These are phyloP conservation scores for Bubo blakistoni DNA, from an alignment of 2,113 vertebrate genomes.

Conservation along the genomic window DNA sequence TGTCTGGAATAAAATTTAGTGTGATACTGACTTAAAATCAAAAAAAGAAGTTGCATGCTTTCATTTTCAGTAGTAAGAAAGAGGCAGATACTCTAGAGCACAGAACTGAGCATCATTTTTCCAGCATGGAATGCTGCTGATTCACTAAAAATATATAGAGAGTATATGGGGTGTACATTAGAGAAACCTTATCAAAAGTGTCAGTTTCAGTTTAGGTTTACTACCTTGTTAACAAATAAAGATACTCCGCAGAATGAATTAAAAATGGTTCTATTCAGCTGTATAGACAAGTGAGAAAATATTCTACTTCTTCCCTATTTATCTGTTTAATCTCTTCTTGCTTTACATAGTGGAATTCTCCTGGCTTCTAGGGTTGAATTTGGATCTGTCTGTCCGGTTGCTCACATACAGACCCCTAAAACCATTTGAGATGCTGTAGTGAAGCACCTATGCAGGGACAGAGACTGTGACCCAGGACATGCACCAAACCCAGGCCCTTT, in stretches of 20 bases:
- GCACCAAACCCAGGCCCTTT: background rate
- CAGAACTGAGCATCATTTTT: background rate
- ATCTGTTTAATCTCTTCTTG: background rate
- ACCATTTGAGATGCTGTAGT: background rate
- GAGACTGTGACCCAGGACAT: background rate
- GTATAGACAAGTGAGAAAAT: background rate
- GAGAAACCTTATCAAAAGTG: background rate
- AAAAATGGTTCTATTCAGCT: background rate
- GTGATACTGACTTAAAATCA: background rate
- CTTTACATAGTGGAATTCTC: background rate
- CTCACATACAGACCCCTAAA: background rate
- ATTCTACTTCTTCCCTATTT: background rate
- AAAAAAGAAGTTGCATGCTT: background rate
- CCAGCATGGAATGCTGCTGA: background rate
- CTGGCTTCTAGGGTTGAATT: background rate
- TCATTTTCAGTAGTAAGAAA: background rate
- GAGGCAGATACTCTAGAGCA: background rate
- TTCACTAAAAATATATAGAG: background rate
- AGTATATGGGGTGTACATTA: background rate
- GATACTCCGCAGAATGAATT: background rate
- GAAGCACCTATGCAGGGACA: background rate
- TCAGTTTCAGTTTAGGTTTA: background rate
- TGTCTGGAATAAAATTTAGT: background rate
- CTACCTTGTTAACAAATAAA: background rate
- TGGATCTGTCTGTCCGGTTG: background rate